Conservation (phyloP, 2,797 vertebrate genomes). For the Scleropages formosus region DNA sequence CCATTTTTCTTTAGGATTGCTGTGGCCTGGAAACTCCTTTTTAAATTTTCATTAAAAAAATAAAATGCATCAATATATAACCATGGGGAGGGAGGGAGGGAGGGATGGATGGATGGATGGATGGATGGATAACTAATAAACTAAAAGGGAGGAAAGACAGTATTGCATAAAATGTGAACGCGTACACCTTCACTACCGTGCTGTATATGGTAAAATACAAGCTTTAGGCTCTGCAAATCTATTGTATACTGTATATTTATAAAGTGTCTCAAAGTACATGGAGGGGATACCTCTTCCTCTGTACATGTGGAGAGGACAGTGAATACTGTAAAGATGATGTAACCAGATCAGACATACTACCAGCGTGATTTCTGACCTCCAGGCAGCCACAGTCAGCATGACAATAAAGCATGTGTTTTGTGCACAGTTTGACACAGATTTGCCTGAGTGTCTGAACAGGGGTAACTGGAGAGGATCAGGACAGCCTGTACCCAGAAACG, state of each 20-base stretch:
- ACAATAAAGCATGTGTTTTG: constrained; percentile 28
- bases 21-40: neutral
- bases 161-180: too few relatives aligned
- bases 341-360: constrained; percentile 45
- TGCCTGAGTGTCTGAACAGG: constrained; percentile 35
- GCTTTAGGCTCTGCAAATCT: too few relatives aligned
- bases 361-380: constrained; percentile 39
- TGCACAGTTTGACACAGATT: constrained; percentile 40
- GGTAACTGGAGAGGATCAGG: neutral
- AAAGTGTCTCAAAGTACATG: too few relatives aligned
- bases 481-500: too few relatives aligned
- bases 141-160: too few relatives aligned
- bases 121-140: too few relatives aligned
- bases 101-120: too few relatives aligned
- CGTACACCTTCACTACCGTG: too few relatives aligned
- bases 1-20: neutral
- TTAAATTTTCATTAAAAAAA: neutral
- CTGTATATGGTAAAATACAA: too few relatives aligned
- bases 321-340: constrained; percentile 36
- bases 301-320: neutral
- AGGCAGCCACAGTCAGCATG: constrained; percentile 27
- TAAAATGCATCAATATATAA: neutral
- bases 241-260: too few relatives aligned
- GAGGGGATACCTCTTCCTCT: too few relatives aligned
- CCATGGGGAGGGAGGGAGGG: too few relatives aligned